Evolutionary conservation across 2,888 invertebrate species (phyloP).

Genomic region (Nomada flava): DNA sequence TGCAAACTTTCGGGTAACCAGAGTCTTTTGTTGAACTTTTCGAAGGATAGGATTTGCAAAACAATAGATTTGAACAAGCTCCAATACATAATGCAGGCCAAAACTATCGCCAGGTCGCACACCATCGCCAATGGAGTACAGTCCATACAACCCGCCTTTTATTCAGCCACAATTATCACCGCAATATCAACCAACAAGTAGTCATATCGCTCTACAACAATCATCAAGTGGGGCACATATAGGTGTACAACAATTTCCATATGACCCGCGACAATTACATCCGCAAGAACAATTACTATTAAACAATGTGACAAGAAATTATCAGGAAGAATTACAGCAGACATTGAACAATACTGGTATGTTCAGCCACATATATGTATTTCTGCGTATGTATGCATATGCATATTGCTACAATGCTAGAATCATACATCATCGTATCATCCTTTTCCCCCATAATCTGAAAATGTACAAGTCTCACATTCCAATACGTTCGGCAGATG

Average conservation of each 20-base stretch:
- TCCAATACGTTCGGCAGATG: conserved; percentile 63
- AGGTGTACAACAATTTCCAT: conserved; percentile 59
- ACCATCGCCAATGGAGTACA: conserved; percentile 76
- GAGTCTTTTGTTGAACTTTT: background rate
- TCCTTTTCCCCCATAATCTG: background rate
- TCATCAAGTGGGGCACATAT: conserved; percentile 28
- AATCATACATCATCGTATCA: background rate
- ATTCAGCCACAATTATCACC: conserved; percentile 65
- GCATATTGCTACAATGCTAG: background rate
- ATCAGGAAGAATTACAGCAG: conserved; percentile 63
- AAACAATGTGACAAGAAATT: conserved; percentile 63
- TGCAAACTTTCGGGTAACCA: conserved; percentile 70
- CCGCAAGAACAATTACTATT: conserved; percentile 61
- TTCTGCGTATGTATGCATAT: no score
- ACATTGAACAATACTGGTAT: conserved; percentile 66
- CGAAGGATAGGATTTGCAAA: background rate
- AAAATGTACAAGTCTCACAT: conserved; percentile 1
- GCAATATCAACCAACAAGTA: conserved; percentile 58
- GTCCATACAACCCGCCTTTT: conserved; percentile 67
- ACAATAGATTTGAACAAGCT: conserved; percentile 3
- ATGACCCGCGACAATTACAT: conserved; percentile 52
- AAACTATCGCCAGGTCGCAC: conserved; percentile 74
- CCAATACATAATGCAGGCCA: conserved; percentile 64
- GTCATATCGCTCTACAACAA: conserved; percentile 60
- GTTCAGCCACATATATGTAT: background rate